These are phyloP conservation scores for Stenurella melanura DNA, from an alignment of 2,888 invertebrate genomes.

Conservation along the genomic window DNA sequence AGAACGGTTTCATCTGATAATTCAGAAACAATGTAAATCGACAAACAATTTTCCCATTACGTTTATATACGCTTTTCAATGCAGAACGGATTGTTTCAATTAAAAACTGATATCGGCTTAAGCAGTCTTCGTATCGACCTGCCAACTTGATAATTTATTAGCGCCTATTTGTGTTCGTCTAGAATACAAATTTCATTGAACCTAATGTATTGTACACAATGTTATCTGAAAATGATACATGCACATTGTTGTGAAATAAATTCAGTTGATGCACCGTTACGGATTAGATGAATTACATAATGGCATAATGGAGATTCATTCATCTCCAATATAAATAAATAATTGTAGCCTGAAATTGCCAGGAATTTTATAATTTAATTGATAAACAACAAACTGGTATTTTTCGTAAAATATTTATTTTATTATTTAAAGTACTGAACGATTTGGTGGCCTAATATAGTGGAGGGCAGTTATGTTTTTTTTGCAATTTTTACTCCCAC, in stretches of 20 bases:
- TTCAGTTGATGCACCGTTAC: background rate
- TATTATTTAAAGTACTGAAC: too few species aligned
- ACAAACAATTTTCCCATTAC: constrained; percentile 3
- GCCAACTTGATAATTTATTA: constrained; percentile 7
- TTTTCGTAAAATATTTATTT: too few species aligned
- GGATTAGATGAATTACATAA: background rate
- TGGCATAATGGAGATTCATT: background rate
- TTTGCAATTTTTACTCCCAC: too few species aligned
- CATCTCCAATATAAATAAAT: background rate
- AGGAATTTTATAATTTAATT: background rate
- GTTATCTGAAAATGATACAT: background rate
- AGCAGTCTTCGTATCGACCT: background rate
- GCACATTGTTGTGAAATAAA: background rate
- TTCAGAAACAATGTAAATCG: background rate
- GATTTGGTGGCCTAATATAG: too few species aligned
- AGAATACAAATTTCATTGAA: background rate
- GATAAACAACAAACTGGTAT: too few species aligned
- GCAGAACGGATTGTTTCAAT: constrained; percentile 7
- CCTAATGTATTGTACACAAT: background rate
- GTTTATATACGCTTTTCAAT: background rate
- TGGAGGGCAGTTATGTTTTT: too few species aligned
- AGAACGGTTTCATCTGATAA: background rate
- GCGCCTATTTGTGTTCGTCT: background rate
- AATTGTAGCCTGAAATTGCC: background rate
- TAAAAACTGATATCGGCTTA: background rate